Conservation (phyloP, 1,140 invertebrate species). For the Lamellibrachia luymesi region DNA sequence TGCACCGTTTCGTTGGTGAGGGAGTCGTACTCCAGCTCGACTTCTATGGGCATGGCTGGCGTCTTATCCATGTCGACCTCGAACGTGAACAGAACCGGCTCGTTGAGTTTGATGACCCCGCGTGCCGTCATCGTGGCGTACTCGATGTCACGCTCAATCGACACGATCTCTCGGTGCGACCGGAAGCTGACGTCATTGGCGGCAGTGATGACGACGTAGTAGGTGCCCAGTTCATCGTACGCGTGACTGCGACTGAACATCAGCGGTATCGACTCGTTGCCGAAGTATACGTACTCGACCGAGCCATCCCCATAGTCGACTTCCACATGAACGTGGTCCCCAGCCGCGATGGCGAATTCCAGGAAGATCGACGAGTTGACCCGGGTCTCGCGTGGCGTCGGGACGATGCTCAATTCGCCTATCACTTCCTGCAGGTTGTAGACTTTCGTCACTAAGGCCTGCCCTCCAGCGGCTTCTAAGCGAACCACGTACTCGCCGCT, state of each 20-base stretch:
- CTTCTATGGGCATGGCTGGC: conserved; percentile 17
- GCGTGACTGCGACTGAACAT: conserved; percentile 30
- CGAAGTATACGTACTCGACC: conserved; percentile 37
- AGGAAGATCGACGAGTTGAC: conserved; percentile 42
- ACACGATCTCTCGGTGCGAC: conserved; percentile 33
- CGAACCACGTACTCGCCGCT: conserved; percentile 23
- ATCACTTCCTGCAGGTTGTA: conserved; percentile 29
- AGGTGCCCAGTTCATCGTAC: conserved; percentile 43
- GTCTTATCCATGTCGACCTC: conserved; percentile 18
- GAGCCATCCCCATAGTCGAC: conserved; percentile 41
- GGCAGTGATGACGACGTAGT: conserved; percentile 34
- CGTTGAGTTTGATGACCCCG: conserved; percentile 16
- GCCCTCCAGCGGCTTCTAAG: background rate
- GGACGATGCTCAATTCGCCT: conserved; percentile 27
- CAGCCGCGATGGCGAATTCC: conserved; percentile 34
- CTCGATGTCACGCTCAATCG: conserved; percentile 44
- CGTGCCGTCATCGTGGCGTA: conserved; percentile 23
- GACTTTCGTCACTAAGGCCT: conserved; percentile 14
- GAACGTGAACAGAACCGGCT: conserved; percentile 19
- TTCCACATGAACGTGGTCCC: conserved; percentile 39
- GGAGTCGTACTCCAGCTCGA: conserved; percentile 20
- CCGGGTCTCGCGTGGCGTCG: conserved; percentile 21
- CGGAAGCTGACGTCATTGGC: conserved; percentile 43
- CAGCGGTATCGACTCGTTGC: conserved; percentile 27
- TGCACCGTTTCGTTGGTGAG: conserved; percentile 29